These are phyloP conservation scores for Oreochromis spilurus DNA, from an alignment of 2,113 vertebrate genomes.

Conservation along the genomic window DNA sequence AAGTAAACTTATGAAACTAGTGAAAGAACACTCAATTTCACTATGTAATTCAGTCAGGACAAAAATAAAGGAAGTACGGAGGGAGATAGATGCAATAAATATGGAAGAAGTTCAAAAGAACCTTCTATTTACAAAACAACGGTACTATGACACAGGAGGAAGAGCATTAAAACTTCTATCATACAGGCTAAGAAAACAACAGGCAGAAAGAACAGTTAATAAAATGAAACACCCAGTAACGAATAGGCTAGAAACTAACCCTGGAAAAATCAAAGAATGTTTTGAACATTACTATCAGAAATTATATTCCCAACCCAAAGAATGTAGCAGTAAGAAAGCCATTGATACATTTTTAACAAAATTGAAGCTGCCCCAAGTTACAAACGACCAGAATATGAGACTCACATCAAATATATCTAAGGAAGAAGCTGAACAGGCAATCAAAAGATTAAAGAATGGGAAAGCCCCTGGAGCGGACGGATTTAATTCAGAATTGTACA, in stretches of 20 bases:
- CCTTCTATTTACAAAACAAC: neutral
- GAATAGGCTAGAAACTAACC: neutral
- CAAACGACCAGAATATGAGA: neutral
- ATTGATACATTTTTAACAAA: too few relatives aligned
- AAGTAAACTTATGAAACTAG: too few relatives aligned
- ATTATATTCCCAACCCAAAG: too few relatives aligned
- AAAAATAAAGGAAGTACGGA: too few relatives aligned
- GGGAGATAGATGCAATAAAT: too few relatives aligned
- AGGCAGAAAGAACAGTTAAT: neutral
- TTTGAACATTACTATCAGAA: too few relatives aligned
- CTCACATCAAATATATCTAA: neutral
- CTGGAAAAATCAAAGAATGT: neutral
- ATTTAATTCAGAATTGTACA: neutral
- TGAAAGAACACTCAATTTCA: too few relatives aligned
- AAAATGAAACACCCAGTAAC: neutral
- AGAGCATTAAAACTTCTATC: neutral
- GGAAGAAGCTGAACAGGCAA: neutral
- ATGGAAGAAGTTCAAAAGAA: too few relatives aligned
- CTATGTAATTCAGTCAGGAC: too few relatives aligned
- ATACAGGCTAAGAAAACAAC: neutral
- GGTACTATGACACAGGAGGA: neutral
- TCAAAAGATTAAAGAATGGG: neutral
- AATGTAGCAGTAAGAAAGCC: too few relatives aligned
- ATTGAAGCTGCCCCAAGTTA: neutral
- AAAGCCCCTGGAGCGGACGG: neutral